Percentiles rank a stretch among this genome's conserved stretches.
These are phyloP conservation scores for Drosophila barbarae DNA, from an alignment of 2,888 invertebrate genomes.

Conservation along the genomic window DNA sequence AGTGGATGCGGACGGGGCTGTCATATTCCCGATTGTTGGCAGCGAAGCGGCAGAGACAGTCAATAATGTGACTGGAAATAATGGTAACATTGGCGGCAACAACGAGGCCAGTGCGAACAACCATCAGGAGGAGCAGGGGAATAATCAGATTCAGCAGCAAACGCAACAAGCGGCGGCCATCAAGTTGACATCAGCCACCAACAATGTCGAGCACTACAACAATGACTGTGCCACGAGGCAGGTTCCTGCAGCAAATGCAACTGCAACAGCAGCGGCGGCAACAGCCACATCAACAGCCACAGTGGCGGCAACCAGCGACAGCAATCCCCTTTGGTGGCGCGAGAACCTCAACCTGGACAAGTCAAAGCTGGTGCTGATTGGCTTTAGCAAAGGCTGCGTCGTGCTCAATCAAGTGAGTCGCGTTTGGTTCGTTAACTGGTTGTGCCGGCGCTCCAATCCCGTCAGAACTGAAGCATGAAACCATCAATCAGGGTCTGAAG, in stretches of 20 bases:
- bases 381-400: constrained; percentile 96
- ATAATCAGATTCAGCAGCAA: constrained; percentile 38
- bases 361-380: constrained; percentile 84
- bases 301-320: constrained; percentile 76
- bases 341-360: constrained; percentile 82
- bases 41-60: constrained; percentile 34
- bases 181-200: constrained; percentile 28
- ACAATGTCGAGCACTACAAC: constrained; percentile 54
- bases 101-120: constrained; percentile 46
- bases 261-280: constrained; percentile 43
- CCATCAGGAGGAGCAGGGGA: constrained; percentile 52
- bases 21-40: constrained; percentile 70
- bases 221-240: constrained; percentile 56
- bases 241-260: constrained; percentile 52
- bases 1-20: constrained; percentile 78
- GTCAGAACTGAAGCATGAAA: not conserved
- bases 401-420: constrained; percentile 88
- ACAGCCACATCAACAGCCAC: constrained; percentile 62
- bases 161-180: constrained; percentile 35
- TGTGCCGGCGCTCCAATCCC: constrained; percentile 11
- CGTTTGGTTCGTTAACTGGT: constrained; percentile 78
- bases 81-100: constrained; percentile 19
- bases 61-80: constrained; percentile 47
- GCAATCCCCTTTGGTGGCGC: constrained; percentile 83
- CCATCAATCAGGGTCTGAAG: not conserved